Evolutionary conservation across 1,140 invertebrate species (phyloP).

Genomic region (Spodoptera frugiperda): DNA sequence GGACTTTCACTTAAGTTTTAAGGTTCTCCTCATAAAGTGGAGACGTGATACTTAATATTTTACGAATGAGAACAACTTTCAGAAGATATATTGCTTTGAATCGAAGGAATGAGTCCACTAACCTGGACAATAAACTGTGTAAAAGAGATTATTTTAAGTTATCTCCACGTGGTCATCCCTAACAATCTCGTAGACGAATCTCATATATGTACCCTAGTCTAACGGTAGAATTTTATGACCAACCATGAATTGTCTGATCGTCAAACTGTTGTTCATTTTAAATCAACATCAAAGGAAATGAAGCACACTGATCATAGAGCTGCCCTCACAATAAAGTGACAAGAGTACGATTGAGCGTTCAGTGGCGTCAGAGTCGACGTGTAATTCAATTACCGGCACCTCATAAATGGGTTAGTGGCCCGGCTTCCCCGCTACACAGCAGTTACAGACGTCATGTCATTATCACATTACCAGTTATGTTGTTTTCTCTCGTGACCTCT

Average conservation of each 20-base stretch:
- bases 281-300: not conserved
- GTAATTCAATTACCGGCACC: conserved; percentile 81
- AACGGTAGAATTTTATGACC: not conserved
- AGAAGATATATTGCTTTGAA: too few relatives aligned
- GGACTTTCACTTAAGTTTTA: conserved; percentile 20
- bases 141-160: too few relatives aligned
- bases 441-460: conserved; percentile 45
- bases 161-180: too few relatives aligned
- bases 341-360: conserved; percentile 58
- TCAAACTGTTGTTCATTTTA: too few relatives aligned
- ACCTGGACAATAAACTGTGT: too few relatives aligned
- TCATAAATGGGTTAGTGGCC: conserved; percentile 82
- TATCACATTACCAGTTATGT: conserved; percentile 44
- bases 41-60: not conserved
- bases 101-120: too few relatives aligned
- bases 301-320: conserved; percentile 21
- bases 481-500: conserved; percentile 37
- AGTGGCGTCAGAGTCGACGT: conserved; percentile 62
- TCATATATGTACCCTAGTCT: not conserved
- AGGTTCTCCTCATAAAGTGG: not conserved
- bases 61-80: too few relatives aligned
- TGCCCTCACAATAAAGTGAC: conserved; percentile 51
- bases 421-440: conserved; percentile 62
- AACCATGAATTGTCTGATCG: too few relatives aligned
- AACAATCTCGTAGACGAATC: too few relatives aligned